Evolutionary conservation across 1,140 invertebrate species (phyloP), one percentile per base, ranked within the genome.

Genomic region (Centruroides vittatus): DNA sequence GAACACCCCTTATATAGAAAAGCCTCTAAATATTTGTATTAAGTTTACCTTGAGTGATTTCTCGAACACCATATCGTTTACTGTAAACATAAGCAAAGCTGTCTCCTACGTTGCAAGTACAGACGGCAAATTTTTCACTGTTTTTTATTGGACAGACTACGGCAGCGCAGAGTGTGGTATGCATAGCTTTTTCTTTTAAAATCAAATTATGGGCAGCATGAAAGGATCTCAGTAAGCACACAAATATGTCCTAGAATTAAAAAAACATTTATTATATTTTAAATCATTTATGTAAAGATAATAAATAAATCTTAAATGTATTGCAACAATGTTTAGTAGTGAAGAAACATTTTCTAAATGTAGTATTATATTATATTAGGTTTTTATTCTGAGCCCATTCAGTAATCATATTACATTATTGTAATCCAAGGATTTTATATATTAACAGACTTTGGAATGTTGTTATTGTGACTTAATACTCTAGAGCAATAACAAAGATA

Each of bases 51-150:
- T 83, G 80, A 5, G 84, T 86, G 41, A 86, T 75, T 75, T 84
- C 88, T 60, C 82, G 76, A 52, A 84, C 84, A 46, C 85, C 88
- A 74, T 83, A 77, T 66, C 81, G 80, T 70, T 81, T 79, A 62
- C 85, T 90, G 74, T 89, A 93, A 57, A 94, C 84, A 69, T 90
- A 94, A 23, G 87, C 90, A 64, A 93, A 76, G 64, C 86, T 89
- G 71, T 94, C 91, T 3, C 91, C 91, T 34, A 94, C 89, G 73
- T 94, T 94, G 68, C 91, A 91, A 47, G 86, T 84, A 73, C 92
- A 95, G 9, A 88, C 87, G 57, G 89, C 82, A 74, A 82, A 90
- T 68, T 83, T 80, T 69, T 73, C 76, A 12, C 62, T 70, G 56
- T 72, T 67, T 62, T 67, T 73, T 64, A 84, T 68, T 55, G 86